These are phyloP conservation scores for Circaetus gallicus DNA, from an alignment of 2,113 vertebrate species.

Conservation along the genomic window DNA sequence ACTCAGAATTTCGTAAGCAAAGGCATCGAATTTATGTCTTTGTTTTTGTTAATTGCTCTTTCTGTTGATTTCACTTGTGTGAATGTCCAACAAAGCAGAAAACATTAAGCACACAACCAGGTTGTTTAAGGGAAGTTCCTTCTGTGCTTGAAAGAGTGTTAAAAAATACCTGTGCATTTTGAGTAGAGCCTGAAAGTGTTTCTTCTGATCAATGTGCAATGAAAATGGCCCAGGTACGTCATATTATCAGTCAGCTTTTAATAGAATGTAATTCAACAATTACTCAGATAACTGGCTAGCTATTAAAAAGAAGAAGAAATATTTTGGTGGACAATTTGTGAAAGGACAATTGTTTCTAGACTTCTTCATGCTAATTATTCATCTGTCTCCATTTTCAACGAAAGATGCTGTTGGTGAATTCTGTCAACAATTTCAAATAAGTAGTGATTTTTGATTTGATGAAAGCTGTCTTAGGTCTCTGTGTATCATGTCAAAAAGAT, in stretches of 20 bases:
- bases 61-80: not conserved
- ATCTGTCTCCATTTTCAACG: not conserved
- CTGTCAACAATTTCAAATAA: not conserved
- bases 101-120: not conserved
- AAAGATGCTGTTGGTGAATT: not conserved
- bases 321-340: not conserved
- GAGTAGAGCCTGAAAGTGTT: not conserved
- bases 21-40: not conserved
- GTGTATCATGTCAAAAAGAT: not conserved
- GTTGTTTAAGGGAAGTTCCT: not conserved
- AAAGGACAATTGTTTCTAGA: not conserved
- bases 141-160: not conserved
- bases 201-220: not conserved
- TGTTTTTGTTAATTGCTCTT: not conserved
- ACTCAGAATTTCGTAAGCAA: not conserved
- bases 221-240: accelerated
- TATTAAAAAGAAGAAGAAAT: not conserved
- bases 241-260: not conserved
- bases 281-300: not conserved
- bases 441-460: not conserved
- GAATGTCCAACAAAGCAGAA: not conserved
- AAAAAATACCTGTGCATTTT: not conserved
- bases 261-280: not conserved
- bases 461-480: not conserved
- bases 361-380: not conserved